Conservation (phyloP, 2,888 invertebrate species). For the Ennomos fuscantarius region DNA sequence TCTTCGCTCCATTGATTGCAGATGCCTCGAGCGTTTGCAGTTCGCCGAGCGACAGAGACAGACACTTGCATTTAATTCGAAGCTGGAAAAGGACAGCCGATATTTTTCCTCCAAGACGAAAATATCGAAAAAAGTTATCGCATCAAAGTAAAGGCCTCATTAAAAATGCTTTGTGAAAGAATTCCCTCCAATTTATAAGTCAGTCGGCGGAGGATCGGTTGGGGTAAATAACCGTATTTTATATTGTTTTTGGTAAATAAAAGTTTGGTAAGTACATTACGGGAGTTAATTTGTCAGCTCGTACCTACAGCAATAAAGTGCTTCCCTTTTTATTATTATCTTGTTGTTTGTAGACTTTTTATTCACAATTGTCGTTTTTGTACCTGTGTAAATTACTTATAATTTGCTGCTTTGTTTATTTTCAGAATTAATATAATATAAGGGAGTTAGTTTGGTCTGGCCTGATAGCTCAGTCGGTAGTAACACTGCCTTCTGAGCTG, state of each 20-base stretch:
- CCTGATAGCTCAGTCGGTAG: too few relatives aligned
- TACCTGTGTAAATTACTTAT: not conserved
- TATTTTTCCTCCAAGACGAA: slow-evolving; percentile 75
- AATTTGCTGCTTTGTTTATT: too few relatives aligned
- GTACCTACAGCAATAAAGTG: slow-evolving; percentile 21
- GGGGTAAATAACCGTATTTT: slow-evolving; percentile 74
- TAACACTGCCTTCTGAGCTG: too few relatives aligned
- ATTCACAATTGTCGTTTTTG: not conserved
- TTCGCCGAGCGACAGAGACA: slow-evolving; percentile 58
- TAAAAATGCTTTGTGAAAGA: slow-evolving; percentile 81
- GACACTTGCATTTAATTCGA: slow-evolving; percentile 41
- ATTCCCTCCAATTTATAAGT: slow-evolving; percentile 79
- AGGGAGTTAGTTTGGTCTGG: too few relatives aligned
- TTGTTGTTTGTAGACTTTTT: slow-evolving; percentile 18
- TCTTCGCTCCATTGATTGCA: slow-evolving; percentile 84
- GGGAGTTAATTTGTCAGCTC: slow-evolving; percentile 33
- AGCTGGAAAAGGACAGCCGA: slow-evolving; percentile 56
- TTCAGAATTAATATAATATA: too few relatives aligned
- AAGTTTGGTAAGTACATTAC: slow-evolving; percentile 44
- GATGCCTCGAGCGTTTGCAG: slow-evolving; percentile 78
- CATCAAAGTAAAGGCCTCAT: slow-evolving; percentile 83
- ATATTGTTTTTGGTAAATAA: slow-evolving; percentile 67
- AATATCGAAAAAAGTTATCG: slow-evolving; percentile 83
- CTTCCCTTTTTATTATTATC: slow-evolving; percentile 26
- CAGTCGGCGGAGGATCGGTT: slow-evolving; percentile 69